Evolutionary conservation across 2,888 invertebrate genomes (phyloP).

Genomic region (Diarsia brunnea): DNA sequence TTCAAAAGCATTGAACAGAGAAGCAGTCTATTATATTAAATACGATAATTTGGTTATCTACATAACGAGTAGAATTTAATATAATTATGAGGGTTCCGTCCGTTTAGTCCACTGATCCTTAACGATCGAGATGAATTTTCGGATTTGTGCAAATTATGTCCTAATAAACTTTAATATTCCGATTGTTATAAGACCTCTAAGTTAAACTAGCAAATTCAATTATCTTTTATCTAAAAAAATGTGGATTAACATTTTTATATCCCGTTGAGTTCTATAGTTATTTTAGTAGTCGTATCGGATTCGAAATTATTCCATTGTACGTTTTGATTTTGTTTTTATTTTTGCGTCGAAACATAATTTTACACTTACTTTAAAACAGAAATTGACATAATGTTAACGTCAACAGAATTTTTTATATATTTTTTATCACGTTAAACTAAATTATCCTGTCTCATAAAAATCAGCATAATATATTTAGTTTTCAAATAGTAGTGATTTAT

Average conservation of each 20-base stretch:
- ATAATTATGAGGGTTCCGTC: slow-evolving; percentile 19
- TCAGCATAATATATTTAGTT: background rate
- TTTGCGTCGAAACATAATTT: background rate
- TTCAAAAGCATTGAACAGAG: background rate
- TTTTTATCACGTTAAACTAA: background rate
- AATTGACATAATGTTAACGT: background rate
- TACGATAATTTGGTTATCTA: slow-evolving; percentile 10
- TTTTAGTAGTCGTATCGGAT: background rate
- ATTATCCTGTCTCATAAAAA: background rate
- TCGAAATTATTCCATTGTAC: background rate
- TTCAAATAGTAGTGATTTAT: slow-evolving; percentile 14
- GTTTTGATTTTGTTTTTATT: background rate
- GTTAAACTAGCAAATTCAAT: background rate
- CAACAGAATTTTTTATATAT: background rate
- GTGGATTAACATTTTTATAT: background rate
- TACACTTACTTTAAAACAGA: background rate
- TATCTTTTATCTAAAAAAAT: background rate
- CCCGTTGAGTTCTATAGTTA: background rate
- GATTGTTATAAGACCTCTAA: slow-evolving; percentile 3
- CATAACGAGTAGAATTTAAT: slow-evolving; percentile 23
- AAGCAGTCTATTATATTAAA: slow-evolving; percentile 15
- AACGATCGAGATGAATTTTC: slow-evolving; percentile 1
- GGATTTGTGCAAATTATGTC: slow-evolving; percentile 1
- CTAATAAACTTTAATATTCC: background rate
- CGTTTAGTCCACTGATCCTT: slow-evolving; percentile 11